Evolutionary conservation across 1,140 invertebrate species (phyloP).

Genomic region (Lepidurus couesii): DNA sequence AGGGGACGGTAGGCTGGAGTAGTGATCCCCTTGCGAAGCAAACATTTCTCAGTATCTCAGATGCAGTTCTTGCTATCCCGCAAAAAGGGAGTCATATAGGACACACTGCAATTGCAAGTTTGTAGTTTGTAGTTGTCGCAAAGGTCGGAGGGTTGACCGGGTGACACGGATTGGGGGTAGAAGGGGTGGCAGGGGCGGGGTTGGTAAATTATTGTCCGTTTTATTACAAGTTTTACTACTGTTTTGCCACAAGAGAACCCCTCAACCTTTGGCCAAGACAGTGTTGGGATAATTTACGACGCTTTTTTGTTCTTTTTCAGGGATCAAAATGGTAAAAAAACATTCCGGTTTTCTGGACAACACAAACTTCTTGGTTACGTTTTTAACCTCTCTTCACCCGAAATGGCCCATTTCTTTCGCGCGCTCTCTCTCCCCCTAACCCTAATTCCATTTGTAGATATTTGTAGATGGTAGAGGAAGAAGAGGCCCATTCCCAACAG

Average conservation of each 20-base stretch:
- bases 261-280: not conserved
- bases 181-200: constrained; percentile 3
- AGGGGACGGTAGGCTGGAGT: no score
- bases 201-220: not conserved
- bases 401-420: not conserved
- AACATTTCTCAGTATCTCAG: no score
- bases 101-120: no score
- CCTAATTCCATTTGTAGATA: not conserved
- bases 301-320: not conserved
- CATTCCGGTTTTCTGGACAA: not conserved
- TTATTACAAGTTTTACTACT: not conserved
- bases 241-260: not conserved
- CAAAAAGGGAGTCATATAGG: no score
- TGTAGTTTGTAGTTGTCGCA: not conserved
- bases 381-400: not conserved
- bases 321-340: not conserved
- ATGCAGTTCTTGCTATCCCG: no score
- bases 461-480: not conserved
- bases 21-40: no score
- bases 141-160: not conserved
- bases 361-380: not conserved
- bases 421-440: not conserved
- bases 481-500: not conserved
- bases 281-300: not conserved
- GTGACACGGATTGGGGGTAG: not conserved